These are phyloP conservation scores for Anas platyrhynchos DNA, from an alignment of 2,113 vertebrate genomes.

Conservation along the genomic window DNA sequence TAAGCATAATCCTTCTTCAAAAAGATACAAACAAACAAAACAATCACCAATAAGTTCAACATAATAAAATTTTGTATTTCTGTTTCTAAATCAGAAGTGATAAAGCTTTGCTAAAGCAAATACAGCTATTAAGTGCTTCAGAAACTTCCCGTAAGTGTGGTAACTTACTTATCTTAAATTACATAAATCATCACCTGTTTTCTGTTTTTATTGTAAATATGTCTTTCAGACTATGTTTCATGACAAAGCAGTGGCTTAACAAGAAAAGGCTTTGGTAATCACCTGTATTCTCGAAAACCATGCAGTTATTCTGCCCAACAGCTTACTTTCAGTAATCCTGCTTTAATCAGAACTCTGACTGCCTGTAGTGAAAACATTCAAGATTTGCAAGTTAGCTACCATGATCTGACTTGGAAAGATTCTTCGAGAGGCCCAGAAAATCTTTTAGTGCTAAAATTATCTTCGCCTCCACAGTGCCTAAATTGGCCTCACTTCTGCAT, in stretches of 20 bases:
- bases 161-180: background rate
- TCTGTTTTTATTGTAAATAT: background rate
- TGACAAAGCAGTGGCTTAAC: background rate
- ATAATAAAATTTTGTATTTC: background rate
- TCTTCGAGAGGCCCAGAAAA: background rate
- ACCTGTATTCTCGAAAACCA: background rate
- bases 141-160: background rate
- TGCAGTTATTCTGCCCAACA: background rate
- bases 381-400: background rate
- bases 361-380: background rate
- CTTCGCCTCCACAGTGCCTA: background rate
- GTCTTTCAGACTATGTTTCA: background rate
- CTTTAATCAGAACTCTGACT: conserved; percentile 22
- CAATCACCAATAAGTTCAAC: background rate
- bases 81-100: background rate
- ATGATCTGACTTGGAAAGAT: background rate
- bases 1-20: background rate
- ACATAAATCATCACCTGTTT: background rate
- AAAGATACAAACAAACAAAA: background rate
- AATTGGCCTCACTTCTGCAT: background rate
- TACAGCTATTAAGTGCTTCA: background rate
- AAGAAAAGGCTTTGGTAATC: background rate
- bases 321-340: conserved; percentile 33
- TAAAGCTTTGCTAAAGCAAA: background rate
- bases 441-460: background rate